Percentiles rank a stretch among this genome's conserved stretches.
Evolutionary conservation across 2,888 invertebrate species (phyloP).

Genomic region (Pimpla rufipes): DNA sequence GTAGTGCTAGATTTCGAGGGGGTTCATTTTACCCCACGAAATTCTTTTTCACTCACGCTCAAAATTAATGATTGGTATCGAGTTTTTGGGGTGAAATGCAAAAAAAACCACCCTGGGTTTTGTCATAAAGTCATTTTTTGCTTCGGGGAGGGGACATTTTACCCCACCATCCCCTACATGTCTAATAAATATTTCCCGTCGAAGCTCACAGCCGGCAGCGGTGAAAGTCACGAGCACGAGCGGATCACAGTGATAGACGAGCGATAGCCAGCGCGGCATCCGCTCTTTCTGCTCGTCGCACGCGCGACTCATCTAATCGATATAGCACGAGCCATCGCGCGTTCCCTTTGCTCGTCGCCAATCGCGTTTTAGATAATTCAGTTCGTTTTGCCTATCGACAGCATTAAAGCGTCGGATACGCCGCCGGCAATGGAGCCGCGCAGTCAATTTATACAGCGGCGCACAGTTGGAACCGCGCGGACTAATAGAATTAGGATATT

Average conservation of each 20-base stretch:
- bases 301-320: slow-evolving; percentile 36
- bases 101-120: too few relatives aligned
- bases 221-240: not conserved
- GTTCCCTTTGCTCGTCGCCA: slow-evolving; percentile 7
- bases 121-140: too few relatives aligned
- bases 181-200: slow-evolving; percentile 55
- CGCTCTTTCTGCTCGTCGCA: slow-evolving; percentile 10
- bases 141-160: too few relatives aligned
- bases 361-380: slow-evolving; percentile 24
- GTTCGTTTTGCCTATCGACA: slow-evolving; percentile 15
- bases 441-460: slow-evolving; percentile 10
- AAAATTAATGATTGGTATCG: too few relatives aligned
- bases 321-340: slow-evolving; percentile 42
- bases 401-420: slow-evolving; percentile 46
- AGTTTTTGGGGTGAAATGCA: too few relatives aligned
- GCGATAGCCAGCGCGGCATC: not conserved
- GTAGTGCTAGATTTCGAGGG: too few relatives aligned
- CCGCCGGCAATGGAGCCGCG: slow-evolving; percentile 17
- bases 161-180: not conserved
- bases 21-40: too few relatives aligned
- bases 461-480: not conserved
- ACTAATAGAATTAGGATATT: slow-evolving; percentile 32
- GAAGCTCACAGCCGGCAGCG: slow-evolving; percentile 9
- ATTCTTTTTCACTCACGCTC: too few relatives aligned
- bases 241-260: not conserved